These are phyloP conservation scores for Eulemur rufifrons DNA, from an alignment of 2,113 vertebrate genomes.

Conservation along the genomic window DNA sequence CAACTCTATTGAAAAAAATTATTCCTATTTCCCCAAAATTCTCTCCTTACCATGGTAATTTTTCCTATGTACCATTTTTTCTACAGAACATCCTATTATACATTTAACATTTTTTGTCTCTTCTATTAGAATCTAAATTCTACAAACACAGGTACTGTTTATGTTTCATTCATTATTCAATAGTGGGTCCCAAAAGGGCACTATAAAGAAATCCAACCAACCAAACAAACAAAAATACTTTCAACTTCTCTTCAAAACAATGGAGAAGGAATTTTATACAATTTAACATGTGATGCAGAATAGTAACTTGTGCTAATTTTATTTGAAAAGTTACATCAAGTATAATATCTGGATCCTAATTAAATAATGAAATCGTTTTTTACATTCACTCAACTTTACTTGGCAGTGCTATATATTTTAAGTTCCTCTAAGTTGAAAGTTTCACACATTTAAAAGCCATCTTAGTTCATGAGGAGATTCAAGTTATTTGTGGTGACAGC, in stretches of 20 bases:
- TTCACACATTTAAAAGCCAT: conserved; percentile 50
- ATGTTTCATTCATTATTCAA: conserved; percentile 11
- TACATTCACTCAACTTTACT: conserved; percentile 7
- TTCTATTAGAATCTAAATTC: background rate
- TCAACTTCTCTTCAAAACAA: background rate
- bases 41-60: background rate
- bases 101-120: background rate
- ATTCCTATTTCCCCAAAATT: background rate
- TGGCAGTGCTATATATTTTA: conserved; percentile 49
- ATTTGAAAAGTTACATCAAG: conserved; percentile 26
- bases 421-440: conserved; percentile 51
- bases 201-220: conserved; percentile 23
- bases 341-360: conserved; percentile 1
- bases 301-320: background rate
- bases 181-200: background rate
- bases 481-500: conserved; percentile 73
- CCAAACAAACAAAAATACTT: background rate
- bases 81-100: background rate
- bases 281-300: background rate
- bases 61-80: background rate
- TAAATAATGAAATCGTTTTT: conserved; percentile 43
- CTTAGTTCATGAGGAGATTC: conserved; percentile 51
- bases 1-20: background rate
- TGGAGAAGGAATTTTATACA: background rate
- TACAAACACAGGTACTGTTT: background rate